Evolutionary conservation across 2,113 vertebrate genomes (phyloP), one percentile per base, ranked within the genome.

Genomic region (Strix aluco): DNA sequence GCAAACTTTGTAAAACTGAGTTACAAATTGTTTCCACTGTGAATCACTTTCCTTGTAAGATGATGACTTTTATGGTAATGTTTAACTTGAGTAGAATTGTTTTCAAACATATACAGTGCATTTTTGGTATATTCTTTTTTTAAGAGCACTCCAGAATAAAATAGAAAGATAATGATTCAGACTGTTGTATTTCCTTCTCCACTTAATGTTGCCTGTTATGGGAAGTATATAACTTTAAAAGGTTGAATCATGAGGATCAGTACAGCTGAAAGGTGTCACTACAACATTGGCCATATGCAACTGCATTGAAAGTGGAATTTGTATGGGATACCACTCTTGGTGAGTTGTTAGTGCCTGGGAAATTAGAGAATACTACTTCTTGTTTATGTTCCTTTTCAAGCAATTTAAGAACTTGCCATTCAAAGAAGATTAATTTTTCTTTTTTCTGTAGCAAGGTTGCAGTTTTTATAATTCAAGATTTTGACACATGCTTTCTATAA

Each of bases 1-100:
- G 38, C 46, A 94, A 85, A 95, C 94, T 96, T 95, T 32, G n/a
- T 87, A 66, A 96, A 96, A 96, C 57, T 65, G 73, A 81, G 46
- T 86, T 96, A 92, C 70, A 81, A 5, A 73, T 86, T 75, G 72
- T 93, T 92, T 90, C 75, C 92, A 86, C n/a, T 58, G 32, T 95
- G 84, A 95, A 92, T 91, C 82, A 86, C 74, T 95, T 92, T 93
- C 67, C 58, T 65, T 59, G 29, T 58, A n/a, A 84, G 62, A 58
- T 25, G 63, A 82, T 61, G 44, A 88, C 83, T 94, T 95, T 94
- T 86, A 87, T 90, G 71, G 87, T 74, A 92, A 72, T 88, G 70
- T 93, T 91, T 94, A 88, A 85, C 32, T 86, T 49, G 15, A 67
- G 32, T 18, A 40, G 58, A 69, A 81, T 91, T 93, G 63, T 89